phyloP scores from a whole-genome alignment of 2,888 invertebrate genomes.

The Drosophila helvetica region DNA sequence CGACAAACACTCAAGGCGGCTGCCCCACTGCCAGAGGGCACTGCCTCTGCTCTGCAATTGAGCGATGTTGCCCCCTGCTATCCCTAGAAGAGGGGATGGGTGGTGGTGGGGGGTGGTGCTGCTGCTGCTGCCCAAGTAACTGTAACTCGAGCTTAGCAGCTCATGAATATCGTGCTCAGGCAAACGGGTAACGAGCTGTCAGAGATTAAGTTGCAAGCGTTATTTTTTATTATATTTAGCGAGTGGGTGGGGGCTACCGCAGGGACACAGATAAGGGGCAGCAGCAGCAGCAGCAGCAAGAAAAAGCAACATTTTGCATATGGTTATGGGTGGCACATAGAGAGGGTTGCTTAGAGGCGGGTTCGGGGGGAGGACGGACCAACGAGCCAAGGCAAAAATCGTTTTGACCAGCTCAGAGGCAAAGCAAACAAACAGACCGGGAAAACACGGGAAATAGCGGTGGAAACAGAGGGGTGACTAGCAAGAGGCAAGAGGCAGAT shows the following conservation, averaged over 20 bases:
- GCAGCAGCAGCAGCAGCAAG: constrained; percentile 39
- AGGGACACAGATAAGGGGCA: constrained; percentile 65
- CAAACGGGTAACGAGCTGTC: constrained; percentile 80
- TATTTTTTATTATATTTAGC: constrained; percentile 79
- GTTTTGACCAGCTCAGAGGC: constrained; percentile 77
- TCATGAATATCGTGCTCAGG: constrained; percentile 81
- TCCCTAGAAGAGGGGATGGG: neutral
- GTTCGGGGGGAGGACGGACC: constrained; percentile 11
- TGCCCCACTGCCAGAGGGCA: neutral
- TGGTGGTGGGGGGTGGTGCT: neutral
- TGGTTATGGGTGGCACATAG: constrained; percentile 56
- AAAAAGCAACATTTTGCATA: constrained; percentile 77
- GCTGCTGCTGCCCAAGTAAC: constrained; percentile 55
- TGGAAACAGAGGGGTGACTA: neutral
- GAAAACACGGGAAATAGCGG: constrained; percentile 33
- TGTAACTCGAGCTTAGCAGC: constrained; percentile 81
- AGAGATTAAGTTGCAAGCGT: constrained; percentile 81
- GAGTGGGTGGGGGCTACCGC: constrained; percentile 4
- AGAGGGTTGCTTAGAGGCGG: neutral
- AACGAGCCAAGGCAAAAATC: constrained; percentile 64
- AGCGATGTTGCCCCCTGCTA: neutral
- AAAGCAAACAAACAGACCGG: constrained; percentile 50
- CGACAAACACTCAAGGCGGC: constrained; percentile 31
- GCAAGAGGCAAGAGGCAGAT: constrained; percentile 72
- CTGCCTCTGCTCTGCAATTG: constrained; percentile 1